Conservation (phyloP, 2,888 invertebrate genomes). For the Ophraella communa region DNA sequence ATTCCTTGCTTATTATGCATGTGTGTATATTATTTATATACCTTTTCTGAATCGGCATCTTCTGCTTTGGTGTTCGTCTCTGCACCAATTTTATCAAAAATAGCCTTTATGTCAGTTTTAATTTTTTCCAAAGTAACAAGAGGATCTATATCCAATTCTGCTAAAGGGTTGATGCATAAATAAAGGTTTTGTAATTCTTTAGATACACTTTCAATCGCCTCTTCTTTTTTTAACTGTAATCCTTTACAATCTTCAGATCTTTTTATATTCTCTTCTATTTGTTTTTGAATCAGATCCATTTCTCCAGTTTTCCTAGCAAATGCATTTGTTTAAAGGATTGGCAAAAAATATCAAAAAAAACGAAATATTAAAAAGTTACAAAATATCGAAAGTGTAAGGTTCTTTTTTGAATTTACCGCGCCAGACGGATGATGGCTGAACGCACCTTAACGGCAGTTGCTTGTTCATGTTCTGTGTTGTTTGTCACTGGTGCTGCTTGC, state of each 20-base stretch:
- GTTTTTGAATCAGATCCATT: constrained; percentile 68
- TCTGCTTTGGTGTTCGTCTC: constrained; percentile 8
- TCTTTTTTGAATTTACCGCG: too few species aligned
- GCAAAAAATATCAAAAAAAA: too few species aligned
- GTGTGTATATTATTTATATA: neutral
- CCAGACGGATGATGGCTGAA: too few species aligned
- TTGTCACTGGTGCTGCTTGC: too few species aligned
- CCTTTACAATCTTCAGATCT: constrained; percentile 57
- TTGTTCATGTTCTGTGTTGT: too few species aligned
- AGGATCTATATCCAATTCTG: constrained; percentile 38
- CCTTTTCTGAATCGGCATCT: constrained; percentile 6
- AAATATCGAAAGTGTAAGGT: too few species aligned
- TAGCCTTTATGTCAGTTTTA: constrained; percentile 23
- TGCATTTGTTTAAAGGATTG: constrained; percentile 18
- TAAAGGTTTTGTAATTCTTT: constrained; percentile 43
- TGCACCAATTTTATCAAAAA: constrained; percentile 32
- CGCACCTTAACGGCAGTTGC: too few species aligned
- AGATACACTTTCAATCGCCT: constrained; percentile 41
- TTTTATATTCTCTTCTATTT: constrained; percentile 64
- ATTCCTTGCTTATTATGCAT: too few species aligned
- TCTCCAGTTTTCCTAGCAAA: constrained; percentile 73
- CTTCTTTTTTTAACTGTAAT: constrained; percentile 50
- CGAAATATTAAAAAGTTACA: too few species aligned
- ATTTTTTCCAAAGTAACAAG: constrained; percentile 28
- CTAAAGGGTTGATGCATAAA: constrained; percentile 45